Conservation (phyloP, 2,113 vertebrate species). For the Triplophysa rosa region DNA sequence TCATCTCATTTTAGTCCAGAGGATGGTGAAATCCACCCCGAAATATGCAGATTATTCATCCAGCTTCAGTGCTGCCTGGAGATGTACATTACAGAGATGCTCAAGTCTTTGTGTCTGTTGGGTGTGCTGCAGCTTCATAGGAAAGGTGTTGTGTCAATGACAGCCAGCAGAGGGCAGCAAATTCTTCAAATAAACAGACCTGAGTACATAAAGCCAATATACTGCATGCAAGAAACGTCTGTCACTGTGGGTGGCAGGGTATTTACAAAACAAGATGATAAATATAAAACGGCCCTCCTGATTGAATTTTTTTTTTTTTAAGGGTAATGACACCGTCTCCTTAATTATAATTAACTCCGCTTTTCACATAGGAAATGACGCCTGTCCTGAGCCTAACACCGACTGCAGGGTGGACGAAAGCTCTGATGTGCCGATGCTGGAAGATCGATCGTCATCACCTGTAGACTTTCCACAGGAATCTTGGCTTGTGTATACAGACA, state of each 20-base stretch:
- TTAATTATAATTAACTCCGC: neutral
- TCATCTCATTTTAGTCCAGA: conserved; percentile 79
- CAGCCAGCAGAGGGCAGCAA: conserved; percentile 59
- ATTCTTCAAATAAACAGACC: conserved; percentile 32
- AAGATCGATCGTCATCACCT: conserved; percentile 84
- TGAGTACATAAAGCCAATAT: conserved; percentile 24
- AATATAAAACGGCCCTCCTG: neutral
- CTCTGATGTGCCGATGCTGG: conserved; percentile 85
- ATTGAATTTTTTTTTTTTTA: neutral
- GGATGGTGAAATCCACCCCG: conserved; percentile 95
- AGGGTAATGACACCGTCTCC: neutral
- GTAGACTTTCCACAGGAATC: conserved; percentile 82
- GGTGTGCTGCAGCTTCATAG: conserved; percentile 94
- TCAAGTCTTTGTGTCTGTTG: conserved; percentile 93
- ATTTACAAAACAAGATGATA: neutral
- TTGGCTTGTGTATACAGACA: conserved; percentile 91
- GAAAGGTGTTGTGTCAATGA: conserved; percentile 78
- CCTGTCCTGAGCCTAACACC: conserved; percentile 73
- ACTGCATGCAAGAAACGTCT: conserved; percentile 9
- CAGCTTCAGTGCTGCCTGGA: conserved; percentile 97
- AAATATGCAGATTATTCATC: conserved; percentile 95
- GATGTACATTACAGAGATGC: conserved; percentile 98
- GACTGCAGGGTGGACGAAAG: conserved; percentile 87
- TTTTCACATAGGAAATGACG: conserved; percentile 79
- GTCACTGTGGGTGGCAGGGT: conserved; percentile 8